Evolutionary conservation across 2,797 vertebrate species (phyloP).

Genomic region (Acanthurus lineatus): DNA sequence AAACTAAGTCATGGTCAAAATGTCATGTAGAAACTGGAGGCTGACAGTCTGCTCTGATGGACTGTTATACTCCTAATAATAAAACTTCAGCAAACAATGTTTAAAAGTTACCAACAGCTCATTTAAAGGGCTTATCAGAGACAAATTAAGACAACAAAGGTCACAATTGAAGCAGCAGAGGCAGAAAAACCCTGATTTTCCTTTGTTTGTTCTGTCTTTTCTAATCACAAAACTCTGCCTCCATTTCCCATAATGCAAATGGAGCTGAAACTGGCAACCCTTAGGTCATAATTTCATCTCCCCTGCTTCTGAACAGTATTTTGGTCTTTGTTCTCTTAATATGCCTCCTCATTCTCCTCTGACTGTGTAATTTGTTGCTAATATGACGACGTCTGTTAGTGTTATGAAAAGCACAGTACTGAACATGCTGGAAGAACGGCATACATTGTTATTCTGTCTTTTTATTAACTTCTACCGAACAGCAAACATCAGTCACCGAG

Average conservation of each 20-base stretch:
- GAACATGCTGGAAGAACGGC: slow-evolving; percentile 9
- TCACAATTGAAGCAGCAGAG: background rate
- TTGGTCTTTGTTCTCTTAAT: slow-evolving; percentile 14
- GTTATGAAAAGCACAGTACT: slow-evolving; percentile 1
- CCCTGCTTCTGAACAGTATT: background rate
- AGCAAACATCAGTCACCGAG: slow-evolving; percentile 47
- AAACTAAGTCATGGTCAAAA: too few relatives aligned
- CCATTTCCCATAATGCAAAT: background rate
- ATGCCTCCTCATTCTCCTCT: background rate
- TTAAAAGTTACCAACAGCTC: background rate
- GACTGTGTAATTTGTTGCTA: slow-evolving; percentile 10
- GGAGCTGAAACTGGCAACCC: slow-evolving; percentile 13
- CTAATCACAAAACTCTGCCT: background rate
- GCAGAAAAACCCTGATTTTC: background rate
- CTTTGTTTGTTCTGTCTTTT: background rate
- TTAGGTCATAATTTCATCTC: slow-evolving; percentile 26
- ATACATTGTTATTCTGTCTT: slow-evolving; percentile 1
- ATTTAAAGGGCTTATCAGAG: background rate
- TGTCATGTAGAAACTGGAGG: too few relatives aligned
- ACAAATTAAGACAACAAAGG: background rate
- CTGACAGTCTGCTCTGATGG: too few relatives aligned
- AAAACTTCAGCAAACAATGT: background rate
- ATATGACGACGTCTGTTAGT: background rate
- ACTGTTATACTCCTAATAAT: too few relatives aligned
- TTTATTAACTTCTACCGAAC: slow-evolving; percentile 26